Base-by-base conservation (phyloP, 2,797 vertebrate species). In the Gila robusta region DNA sequence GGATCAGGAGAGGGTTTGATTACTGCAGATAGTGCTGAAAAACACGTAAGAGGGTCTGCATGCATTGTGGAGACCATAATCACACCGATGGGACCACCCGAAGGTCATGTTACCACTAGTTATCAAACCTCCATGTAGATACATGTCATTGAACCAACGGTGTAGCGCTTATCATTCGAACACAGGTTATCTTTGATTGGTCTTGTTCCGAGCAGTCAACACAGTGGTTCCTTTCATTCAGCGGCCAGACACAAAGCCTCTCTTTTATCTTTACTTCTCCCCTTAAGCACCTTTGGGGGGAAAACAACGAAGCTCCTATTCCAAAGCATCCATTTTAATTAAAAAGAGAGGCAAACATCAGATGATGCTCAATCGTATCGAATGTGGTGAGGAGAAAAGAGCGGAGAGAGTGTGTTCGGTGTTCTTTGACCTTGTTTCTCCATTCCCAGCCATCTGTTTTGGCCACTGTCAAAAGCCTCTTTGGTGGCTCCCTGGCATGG, bases 121-220 rank as follows among this genome's bases (percentile, higher is more conserved):
- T 95, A 94, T 93, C 90, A 92, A 93, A 93, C 91, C 92, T 88
- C 88, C 91, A 90, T 94, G 93, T 93, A 94, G 93, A 94, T 94
- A 94, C 94, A 94, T 93, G 93, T 93, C 95, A 95, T 94, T 94
- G 94, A 95, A 94, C 94, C 91, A 91, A 90, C 90, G 94, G 91
- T 94, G 94, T 94, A 93, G 91, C 92, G 91, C 10, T 94, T 95
- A 96, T 95, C 94, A 95, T 92, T 94, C 94, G 92, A 85, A 69
- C 87, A 91, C 87, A 86, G 83, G 93, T 96, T 96, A 96, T 94
- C 94, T 96, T 93, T 93, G 92, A 95, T 94, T 94, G 93, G 92
- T 94, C 92, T 94, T 92, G 93, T 94, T 94, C 91, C 90, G 90
- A 91, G 93, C 94, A 93, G 94, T 94, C 93, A 93, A 94, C 89